Evolutionary conservation across 2,113 vertebrate species (phyloP).

Genomic region (Tenebrosternarchus preto): DNA sequence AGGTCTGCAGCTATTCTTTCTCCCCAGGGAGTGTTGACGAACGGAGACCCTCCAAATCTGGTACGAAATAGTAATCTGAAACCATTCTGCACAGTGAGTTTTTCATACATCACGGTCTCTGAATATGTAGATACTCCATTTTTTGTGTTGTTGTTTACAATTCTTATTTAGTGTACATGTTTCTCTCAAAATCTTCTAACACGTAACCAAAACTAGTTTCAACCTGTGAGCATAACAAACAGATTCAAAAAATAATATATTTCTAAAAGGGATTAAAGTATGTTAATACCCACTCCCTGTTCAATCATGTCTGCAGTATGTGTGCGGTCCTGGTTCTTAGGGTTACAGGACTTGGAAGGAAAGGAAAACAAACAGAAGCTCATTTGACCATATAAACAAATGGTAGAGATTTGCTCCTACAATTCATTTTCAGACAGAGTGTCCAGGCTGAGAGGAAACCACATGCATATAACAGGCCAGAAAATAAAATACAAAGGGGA

Average conservation of each 20-base stretch:
- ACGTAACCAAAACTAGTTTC: neutral
- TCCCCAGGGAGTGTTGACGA: constrained; percentile 20
- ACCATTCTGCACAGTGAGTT: neutral
- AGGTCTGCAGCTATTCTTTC: neutral
- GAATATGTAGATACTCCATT: neutral
- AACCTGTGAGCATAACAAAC: neutral
- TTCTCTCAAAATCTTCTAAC: neutral
- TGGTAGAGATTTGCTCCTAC: constrained; percentile 9
- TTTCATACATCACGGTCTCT: constrained; percentile 6
- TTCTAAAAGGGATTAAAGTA: neutral
- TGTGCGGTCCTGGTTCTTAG: neutral
- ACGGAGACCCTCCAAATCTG: neutral
- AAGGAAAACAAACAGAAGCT: no score
- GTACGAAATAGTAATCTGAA: constrained; percentile 24
- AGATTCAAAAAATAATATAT: neutral
- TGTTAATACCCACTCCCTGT: neutral
- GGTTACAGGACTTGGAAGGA: neutral
- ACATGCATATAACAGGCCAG: constrained; percentile 29
- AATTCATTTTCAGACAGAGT: constrained; percentile 21
- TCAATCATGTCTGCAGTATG: neutral
- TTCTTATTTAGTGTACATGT: neutral
- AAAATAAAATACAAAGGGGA: constrained; percentile 3
- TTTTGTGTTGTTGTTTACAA: neutral
- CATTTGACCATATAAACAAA: constrained; percentile 8
- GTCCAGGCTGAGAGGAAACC: constrained; percentile 3